Evolutionary conservation across 2,888 invertebrate genomes (phyloP).

Genomic region (Epistrophe grossulariae): DNA sequence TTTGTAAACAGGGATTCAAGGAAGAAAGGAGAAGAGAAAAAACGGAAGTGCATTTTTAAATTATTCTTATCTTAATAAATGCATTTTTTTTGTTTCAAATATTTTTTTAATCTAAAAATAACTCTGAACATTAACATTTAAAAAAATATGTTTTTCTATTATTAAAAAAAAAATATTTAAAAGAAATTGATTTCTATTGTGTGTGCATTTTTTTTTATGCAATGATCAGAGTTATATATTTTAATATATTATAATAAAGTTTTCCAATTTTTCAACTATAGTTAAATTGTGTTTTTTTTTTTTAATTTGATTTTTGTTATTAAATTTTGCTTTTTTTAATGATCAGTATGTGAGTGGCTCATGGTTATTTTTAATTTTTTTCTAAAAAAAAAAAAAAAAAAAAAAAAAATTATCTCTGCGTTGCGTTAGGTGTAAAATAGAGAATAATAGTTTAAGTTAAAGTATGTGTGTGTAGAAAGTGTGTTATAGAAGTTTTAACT

Average conservation of each 20-base stretch:
- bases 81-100: constrained; percentile 37
- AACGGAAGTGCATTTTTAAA: constrained; percentile 80
- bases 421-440: constrained; percentile 16
- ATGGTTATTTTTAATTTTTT: constrained; percentile 44
- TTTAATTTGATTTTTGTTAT: constrained; percentile 31
- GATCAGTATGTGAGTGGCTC: constrained; percentile 75
- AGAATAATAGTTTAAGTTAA: constrained; percentile 2
- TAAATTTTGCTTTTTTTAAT: constrained; percentile 53
- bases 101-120: constrained; percentile 42
- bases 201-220: constrained; percentile 60
- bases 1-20: constrained; percentile 79
- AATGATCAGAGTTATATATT: constrained; percentile 69
- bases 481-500: constrained; percentile 8
- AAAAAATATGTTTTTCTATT: constrained; percentile 46
- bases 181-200: constrained; percentile 16
- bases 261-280: constrained; percentile 16
- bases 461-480: constrained; percentile 25
- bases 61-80: constrained; percentile 64
- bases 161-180: not conserved
- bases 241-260: constrained; percentile 2
- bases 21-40: constrained; percentile 83
- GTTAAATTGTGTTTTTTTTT: constrained; percentile 52
- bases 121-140: constrained; percentile 67
- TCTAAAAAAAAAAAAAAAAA: not conserved
- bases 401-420: constrained; percentile 35